Base-by-base conservation (phyloP, 2,888 invertebrate species). In the Prosopocoilus inquinatus region DNA sequence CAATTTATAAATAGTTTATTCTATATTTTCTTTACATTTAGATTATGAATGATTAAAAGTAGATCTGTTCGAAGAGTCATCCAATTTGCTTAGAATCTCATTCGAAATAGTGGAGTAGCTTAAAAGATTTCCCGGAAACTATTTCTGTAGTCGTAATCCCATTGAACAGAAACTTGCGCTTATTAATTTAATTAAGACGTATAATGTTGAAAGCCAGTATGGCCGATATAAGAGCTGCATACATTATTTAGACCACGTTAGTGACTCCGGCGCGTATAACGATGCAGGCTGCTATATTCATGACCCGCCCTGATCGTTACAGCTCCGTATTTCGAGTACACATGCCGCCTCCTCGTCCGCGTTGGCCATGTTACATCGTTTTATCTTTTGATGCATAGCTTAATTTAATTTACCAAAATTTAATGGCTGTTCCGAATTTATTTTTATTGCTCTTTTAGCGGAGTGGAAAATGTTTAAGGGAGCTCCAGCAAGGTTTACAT, bases 161-260 rank as follows among this genome's bases (percentile, higher is more conserved):
- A 1, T 28, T 28, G 20, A 39, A 43, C 9, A 34, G 50, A 54
- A 64, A 60, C 58, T 62, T 62, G 55, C 57, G 58, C 58, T 59
- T 58, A 60, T 61, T 64, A 64, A 62, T 62, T 60, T 56, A 64
- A 64, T 64, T 61, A 64, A 58, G 59, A 64, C 58, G 58, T 60
- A 47, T 57, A 50, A 46, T 20, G 53, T 9, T 46, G 55, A 60
- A 53, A 58, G 56, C 58, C 33, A 36, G 45, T 36, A 39, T 43
- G 52, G 53, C 56, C 51, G 50, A 51, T 56, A 56, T 62, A 62
- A 63, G 62, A 63, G 62, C 60, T 53, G 63, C 60, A 63, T 63
- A 58, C 43, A 64, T 64, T 63, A 61, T 60, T 61, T 63, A 63
- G 59, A 55, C 50, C 58, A 41, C 55, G 60, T 62, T 61, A 59